Percentiles rank a stretch among this genome's conserved stretches.
Conservation (phyloP, 2,797 vertebrate genomes). For the Neosilurus mollespiculum region DNA sequence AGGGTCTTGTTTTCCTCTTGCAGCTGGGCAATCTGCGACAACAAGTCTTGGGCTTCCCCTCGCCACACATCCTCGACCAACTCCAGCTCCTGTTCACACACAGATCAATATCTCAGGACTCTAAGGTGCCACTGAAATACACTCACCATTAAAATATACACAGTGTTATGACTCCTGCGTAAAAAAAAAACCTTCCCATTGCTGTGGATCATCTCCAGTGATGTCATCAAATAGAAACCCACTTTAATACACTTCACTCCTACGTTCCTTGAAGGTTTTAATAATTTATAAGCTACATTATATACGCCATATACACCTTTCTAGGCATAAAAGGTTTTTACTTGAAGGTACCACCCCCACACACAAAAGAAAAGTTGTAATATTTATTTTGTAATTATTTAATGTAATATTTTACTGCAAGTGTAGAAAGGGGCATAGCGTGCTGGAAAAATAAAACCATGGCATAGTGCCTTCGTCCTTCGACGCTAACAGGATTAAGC, state of each 20-base stretch:
- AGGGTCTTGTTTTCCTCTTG: slow-evolving; percentile 96
- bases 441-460: too few species aligned
- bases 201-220: background rate
- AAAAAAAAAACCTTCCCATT: background rate
- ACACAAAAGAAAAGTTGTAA: background rate
- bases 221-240: too few species aligned
- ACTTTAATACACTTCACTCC: background rate
- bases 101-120: background rate
- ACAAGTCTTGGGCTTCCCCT: slow-evolving; percentile 93
- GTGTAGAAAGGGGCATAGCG: too few species aligned
- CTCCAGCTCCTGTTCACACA: slow-evolving; percentile 84
- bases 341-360: background rate
- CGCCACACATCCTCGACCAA: slow-evolving; percentile 97
- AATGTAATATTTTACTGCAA: background rate
- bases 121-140: slow-evolving; percentile 29
- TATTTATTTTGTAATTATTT: too few species aligned
- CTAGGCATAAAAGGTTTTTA: background rate
- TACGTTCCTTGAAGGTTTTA: too few species aligned
- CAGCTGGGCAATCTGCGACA: slow-evolving; percentile 93
- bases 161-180: background rate
- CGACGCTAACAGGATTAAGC: too few species aligned
- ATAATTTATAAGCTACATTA: too few species aligned
- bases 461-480: too few species aligned
- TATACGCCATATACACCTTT: background rate
- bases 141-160: slow-evolving; percentile 31